Evolutionary conservation across 2,113 vertebrate species (phyloP).

Genomic region (Calyptommatus sinebrachiatus): DNA sequence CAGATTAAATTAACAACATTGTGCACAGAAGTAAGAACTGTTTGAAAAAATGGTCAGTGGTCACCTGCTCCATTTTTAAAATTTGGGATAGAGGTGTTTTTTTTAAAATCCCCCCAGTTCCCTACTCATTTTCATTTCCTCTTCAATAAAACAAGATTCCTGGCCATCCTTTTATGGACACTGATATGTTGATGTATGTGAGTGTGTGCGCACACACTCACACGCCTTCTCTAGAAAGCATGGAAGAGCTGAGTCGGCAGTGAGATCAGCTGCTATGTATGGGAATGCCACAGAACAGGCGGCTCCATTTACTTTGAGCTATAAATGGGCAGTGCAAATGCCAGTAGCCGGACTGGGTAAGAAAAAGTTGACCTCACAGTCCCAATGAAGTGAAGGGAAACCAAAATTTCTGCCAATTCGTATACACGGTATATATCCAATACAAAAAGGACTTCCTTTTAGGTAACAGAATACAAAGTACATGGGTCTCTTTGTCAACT

Average conservation of each 20-base stretch:
- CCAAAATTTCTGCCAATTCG: background rate
- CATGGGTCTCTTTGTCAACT: no score
- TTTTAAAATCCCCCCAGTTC: background rate
- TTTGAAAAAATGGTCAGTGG: background rate
- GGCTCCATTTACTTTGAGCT: conserved; percentile 64
- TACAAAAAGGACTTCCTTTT: background rate
- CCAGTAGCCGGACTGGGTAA: conserved; percentile 33
- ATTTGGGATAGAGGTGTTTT: background rate
- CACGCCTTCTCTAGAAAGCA: conserved; percentile 40
- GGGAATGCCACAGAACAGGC: conserved; percentile 50
- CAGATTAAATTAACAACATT: background rate
- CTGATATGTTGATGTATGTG: conserved; percentile 8
- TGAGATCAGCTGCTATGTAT: conserved; percentile 66
- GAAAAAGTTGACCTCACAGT: conserved; percentile 39
- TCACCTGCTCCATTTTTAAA: background rate
- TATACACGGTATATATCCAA: background rate
- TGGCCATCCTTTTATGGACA: conserved; percentile 34
- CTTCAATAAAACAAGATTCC: background rate
- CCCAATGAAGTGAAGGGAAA: background rate
- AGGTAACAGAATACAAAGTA: background rate
- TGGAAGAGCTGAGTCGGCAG: conserved; percentile 70
- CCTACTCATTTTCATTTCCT: background rate
- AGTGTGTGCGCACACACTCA: background rate
- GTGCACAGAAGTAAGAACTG: background rate
- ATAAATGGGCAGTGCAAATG: conserved; percentile 68